Percentiles rank a stretch among this genome's conserved stretches.
Conservation (phyloP, 1,140 invertebrate genomes). For the Philotrypesis tridentata region DNA sequence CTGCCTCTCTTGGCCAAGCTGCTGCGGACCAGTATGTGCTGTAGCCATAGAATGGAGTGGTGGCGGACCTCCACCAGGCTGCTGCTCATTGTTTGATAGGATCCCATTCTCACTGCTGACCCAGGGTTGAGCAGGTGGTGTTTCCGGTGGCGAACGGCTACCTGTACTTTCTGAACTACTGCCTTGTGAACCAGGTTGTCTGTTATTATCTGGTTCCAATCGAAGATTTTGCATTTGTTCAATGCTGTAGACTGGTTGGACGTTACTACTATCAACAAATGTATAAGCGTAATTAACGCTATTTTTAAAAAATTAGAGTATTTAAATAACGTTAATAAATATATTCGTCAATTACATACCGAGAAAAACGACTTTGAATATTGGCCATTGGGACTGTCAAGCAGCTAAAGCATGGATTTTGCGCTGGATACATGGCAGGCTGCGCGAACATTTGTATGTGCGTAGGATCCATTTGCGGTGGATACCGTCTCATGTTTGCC, state of each 20-base stretch:
- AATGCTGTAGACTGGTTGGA: slow-evolving; percentile 67
- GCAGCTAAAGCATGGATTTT: slow-evolving; percentile 67
- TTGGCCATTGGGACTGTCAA: slow-evolving; percentile 66
- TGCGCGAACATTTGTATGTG: slow-evolving; percentile 69
- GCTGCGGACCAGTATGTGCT: slow-evolving; percentile 55
- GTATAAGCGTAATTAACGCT: background rate
- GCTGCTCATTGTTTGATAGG: slow-evolving; percentile 43
- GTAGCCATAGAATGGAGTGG: slow-evolving; percentile 67
- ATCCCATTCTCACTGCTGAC: slow-evolving; percentile 48
- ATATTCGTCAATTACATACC: slow-evolving; percentile 53
- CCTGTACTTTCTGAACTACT: slow-evolving; percentile 77
- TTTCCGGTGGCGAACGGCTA: slow-evolving; percentile 77
- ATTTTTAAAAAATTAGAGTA: background rate
- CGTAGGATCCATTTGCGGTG: slow-evolving; percentile 63
- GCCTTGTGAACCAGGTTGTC: slow-evolving; percentile 76
- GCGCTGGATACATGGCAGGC: slow-evolving; percentile 65
- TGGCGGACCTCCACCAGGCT: slow-evolving; percentile 61
- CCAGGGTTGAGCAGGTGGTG: slow-evolving; percentile 74
- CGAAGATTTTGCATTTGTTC: slow-evolving; percentile 71
- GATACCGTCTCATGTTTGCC: slow-evolving; percentile 68
- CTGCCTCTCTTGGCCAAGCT: slow-evolving; percentile 60
- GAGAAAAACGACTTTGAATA: slow-evolving; percentile 68
- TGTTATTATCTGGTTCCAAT: slow-evolving; percentile 71
- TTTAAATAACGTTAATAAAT: background rate
- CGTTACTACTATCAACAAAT: slow-evolving; percentile 63